These are phyloP conservation scores for Leptinotarsa tumamoca DNA, from an alignment of 2,888 invertebrate genomes.

Conservation along the genomic window DNA sequence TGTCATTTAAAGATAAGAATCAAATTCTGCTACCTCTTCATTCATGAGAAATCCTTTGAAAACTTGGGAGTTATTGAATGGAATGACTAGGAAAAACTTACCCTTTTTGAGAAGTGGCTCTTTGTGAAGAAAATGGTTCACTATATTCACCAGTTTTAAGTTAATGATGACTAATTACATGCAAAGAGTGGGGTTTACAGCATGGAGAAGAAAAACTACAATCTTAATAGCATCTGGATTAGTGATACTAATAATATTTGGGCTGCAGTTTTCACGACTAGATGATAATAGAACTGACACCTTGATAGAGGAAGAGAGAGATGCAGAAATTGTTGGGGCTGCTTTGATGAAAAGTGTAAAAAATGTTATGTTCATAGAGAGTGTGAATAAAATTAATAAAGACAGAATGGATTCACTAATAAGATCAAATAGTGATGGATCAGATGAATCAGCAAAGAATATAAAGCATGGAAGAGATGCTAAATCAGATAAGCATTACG, in stretches of 20 bases:
- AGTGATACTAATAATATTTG: constrained; percentile 65
- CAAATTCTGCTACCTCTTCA: not conserved
- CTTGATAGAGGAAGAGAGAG: constrained; percentile 47
- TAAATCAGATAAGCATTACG: constrained; percentile 41
- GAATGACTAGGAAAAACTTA: no score
- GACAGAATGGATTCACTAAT: constrained; percentile 29
- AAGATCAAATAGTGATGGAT: constrained; percentile 42
- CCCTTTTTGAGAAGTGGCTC: not conserved
- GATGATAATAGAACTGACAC: constrained; percentile 46
- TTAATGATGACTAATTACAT: constrained; percentile 54
- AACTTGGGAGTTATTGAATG: no score
- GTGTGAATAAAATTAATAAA: constrained; percentile 44
- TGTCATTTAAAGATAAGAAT: no score
- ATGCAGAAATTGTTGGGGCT: constrained; percentile 51
- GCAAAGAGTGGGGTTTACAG: constrained; percentile 66
- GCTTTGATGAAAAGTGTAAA: constrained; percentile 53
- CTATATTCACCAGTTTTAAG: not conserved
- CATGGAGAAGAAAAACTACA: constrained; percentile 68
- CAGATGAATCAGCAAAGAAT: constrained; percentile 61
- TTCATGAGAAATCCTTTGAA: not conserved
- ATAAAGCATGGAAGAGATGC: constrained; percentile 55
- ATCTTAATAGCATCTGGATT: constrained; percentile 63
- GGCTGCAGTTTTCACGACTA: constrained; percentile 65
- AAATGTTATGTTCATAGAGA: constrained; percentile 57
- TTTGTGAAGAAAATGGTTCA: not conserved